Evolutionary conservation across 1,140 invertebrate species (phyloP), one percentile per base, ranked within the genome.

Genomic region (Stegodyphus mimosarum): DNA sequence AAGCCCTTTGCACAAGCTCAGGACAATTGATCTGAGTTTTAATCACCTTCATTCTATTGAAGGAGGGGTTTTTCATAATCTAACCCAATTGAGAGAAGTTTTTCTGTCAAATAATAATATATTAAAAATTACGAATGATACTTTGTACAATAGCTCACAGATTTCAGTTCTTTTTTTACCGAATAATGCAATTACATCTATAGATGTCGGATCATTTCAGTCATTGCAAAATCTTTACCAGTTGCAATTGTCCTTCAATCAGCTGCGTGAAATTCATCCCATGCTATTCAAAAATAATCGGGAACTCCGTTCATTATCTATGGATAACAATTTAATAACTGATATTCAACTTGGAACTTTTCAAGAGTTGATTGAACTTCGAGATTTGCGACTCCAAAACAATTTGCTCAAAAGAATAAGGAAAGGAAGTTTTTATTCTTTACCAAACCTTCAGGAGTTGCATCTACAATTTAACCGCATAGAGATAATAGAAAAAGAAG

Each of bases 21-120:
- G 94, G 52, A 95, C 94, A 1, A 94, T 97, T 87, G 96, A 97
- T 89, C 90, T 97, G 63, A 96, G 95, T 88, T 94, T 96, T 89
- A 97, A 97, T 91, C 96, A 97, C 89, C 72, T 97, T 15, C 95
- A 97, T 89, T 93, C 94, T 75, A 94, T 97, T 1, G 92, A 93
- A 51, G 87, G 89, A 11, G 95, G 95, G 0, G 92, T 96, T 1
- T 97, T 98, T 89, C 92, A 94, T 15, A 93, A 94, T 88, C 90
- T 97, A 70, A 93, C 93, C 0, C 93, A 96, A 77, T 90, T 98
- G 6, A 92, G 94, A 53, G 95, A 95, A 89, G 91, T 97, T 18
- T 96, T 96, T 89, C 91, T 97, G n/a, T 95, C 95, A 1, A 95
- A 97, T 90, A 98, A 98, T 89, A 97, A 97, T 90, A 95, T 98